phyloP scores from a whole-genome alignment of 1,140 invertebrate genomes.

The Paraescarpia echinospica region DNA sequence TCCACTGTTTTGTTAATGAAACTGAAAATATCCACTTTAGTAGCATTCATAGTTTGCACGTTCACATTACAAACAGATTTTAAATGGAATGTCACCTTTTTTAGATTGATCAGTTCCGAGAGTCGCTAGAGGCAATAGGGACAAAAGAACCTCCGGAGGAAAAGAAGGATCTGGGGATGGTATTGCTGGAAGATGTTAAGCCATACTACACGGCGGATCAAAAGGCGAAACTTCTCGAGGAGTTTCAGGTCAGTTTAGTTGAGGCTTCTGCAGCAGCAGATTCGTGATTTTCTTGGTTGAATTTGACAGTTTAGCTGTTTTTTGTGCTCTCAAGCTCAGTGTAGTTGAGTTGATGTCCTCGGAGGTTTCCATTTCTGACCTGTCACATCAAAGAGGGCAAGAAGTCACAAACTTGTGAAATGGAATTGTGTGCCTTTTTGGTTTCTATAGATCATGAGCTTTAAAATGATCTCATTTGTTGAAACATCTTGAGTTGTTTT shows the following conservation, averaged over 20 bases:
- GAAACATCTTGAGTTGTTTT: no score
- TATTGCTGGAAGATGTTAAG: slow-evolving; percentile 12
- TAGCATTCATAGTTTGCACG: not conserved
- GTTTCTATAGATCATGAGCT: no score
- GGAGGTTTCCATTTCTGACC: no score
- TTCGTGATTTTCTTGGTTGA: not conserved
- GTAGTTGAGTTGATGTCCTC: not conserved
- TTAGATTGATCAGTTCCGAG: slow-evolving; percentile 20
- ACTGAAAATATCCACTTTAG: not conserved
- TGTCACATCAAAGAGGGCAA: no score
- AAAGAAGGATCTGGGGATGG: slow-evolving; percentile 14
- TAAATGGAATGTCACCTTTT: not conserved
- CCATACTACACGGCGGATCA: slow-evolving; percentile 19
- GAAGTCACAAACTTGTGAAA: no score
- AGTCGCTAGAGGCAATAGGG: not conserved
- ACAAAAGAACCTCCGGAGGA: slow-evolving; percentile 22
- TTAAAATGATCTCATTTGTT: no score
- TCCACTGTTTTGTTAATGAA: no score
- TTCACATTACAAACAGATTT: not conserved
- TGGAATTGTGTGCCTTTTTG: no score
- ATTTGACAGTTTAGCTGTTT: not conserved
- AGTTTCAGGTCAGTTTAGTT: slow-evolving; percentile 18
- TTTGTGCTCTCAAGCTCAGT: not conserved
- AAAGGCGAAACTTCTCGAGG: slow-evolving; percentile 5
- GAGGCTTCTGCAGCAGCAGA: not conserved